Percentiles rank a stretch among this genome's conserved stretches.
phyloP scores from a whole-genome alignment of 2,888 invertebrate species.

The Tipula vernalis region DNA sequence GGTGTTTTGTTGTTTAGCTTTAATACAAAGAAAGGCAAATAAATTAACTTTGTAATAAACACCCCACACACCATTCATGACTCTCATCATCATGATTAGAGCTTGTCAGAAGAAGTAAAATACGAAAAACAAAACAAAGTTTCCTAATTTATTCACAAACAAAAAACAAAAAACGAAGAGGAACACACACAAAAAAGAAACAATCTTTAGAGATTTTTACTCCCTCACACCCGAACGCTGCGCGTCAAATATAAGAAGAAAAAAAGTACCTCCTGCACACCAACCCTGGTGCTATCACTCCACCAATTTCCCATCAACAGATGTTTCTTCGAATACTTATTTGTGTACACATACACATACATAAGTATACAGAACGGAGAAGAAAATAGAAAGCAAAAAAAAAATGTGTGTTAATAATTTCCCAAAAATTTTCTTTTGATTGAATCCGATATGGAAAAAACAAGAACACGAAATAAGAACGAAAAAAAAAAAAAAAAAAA shows the following conservation, averaged over 20 bases:
- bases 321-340: background rate
- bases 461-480: background rate
- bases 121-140: background rate
- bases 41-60: background rate
- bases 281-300: background rate
- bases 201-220: background rate
- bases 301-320: background rate
- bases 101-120: background rate
- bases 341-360: background rate
- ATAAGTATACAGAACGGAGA: background rate
- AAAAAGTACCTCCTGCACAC: background rate
- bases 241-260: background rate
- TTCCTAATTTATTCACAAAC: background rate
- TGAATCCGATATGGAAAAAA: background rate
- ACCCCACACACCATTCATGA: background rate
- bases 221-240: background rate
- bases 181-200: background rate
- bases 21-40: background rate
- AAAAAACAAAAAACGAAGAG: background rate
- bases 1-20: background rate
- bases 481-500: background rate
- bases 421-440: background rate
- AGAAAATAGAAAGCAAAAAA: background rate
- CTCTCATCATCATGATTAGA: background rate
- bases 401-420: background rate